A percentile compares a stretch with the other conserved stretches of the same genome.
These are phyloP conservation scores for Takifugu bimaculatus DNA, from an alignment of 2,113 vertebrate species.

Conservation along the genomic window DNA sequence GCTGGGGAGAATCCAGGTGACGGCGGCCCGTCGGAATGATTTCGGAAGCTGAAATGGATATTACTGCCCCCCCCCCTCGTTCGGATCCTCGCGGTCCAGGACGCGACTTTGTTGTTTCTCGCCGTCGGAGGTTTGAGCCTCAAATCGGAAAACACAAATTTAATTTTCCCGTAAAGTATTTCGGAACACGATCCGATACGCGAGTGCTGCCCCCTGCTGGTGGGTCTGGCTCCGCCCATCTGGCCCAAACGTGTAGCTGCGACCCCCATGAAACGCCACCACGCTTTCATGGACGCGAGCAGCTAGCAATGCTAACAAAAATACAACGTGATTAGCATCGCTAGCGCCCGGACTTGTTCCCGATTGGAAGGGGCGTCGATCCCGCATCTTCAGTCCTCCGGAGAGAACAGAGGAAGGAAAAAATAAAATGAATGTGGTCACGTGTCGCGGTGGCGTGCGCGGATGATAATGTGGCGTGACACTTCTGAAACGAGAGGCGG, in stretches of 20 bases:
- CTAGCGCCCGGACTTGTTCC: conserved; percentile 46
- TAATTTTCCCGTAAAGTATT: too few species aligned
- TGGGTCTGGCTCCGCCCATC: too few species aligned
- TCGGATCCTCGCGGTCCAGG: too few species aligned
- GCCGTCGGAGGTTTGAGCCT: too few species aligned
- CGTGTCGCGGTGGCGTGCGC: conserved; percentile 65
- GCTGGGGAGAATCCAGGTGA: conserved; percentile 53
- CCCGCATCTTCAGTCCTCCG: conserved; percentile 52
- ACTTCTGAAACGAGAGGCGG: conserved; percentile 99
- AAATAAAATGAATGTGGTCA: neutral
- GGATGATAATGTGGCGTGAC: conserved; percentile 99
- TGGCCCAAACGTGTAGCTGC: conserved; percentile 35
- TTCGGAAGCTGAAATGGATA: conserved; percentile 9
- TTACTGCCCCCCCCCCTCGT: neutral
- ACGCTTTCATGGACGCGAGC: conserved; percentile 61
- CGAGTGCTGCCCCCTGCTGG: too few species aligned
- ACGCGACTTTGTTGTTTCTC: too few species aligned
- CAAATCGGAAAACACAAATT: too few species aligned
- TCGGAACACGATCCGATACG: too few species aligned
- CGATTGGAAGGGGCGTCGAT: conserved; percentile 57
- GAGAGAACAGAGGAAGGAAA: conserved; percentile 35
- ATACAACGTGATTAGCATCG: conserved; percentile 46
- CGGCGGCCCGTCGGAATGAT: conserved; percentile 29
- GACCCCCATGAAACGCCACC: conserved; percentile 62
- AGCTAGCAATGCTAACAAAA: conserved; percentile 46